Conservation (phyloP, 2,113 vertebrate species). For the Prietella phreatophila region DNA sequence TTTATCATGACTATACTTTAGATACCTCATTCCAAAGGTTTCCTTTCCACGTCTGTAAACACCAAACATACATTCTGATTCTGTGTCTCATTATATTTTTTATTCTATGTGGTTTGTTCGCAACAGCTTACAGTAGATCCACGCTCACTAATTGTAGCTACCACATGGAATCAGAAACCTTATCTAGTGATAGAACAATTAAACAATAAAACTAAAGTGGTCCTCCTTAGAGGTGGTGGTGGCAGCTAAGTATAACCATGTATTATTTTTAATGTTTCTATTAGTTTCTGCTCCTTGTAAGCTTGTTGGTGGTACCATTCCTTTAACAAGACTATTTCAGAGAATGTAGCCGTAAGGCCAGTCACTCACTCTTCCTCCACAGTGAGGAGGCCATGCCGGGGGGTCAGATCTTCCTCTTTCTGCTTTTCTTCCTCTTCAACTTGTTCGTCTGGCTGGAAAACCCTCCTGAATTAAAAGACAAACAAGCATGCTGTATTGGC, state of each 20-base stretch:
- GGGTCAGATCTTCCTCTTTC: slow-evolving; percentile 51
- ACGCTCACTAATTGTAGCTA: background rate
- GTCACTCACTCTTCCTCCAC: slow-evolving; percentile 69
- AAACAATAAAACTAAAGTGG: background rate
- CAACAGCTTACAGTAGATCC: background rate
- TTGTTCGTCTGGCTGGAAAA: background rate
- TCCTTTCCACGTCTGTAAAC: background rate
- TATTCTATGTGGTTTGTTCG: background rate
- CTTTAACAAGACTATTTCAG: background rate
- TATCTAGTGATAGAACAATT: background rate
- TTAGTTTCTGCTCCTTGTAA: background rate
- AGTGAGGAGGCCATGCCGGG: slow-evolving; percentile 59
- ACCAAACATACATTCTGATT: background rate
- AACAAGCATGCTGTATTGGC: background rate
- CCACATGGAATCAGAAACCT: background rate
- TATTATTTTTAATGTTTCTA: background rate
- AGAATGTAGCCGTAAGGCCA: background rate
- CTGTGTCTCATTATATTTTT: background rate
- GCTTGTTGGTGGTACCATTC: background rate
- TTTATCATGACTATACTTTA: background rate
- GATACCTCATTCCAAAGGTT: background rate
- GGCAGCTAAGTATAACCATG: background rate
- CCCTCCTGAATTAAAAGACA: slow-evolving; percentile 2
- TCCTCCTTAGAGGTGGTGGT: background rate
- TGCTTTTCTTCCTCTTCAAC: background rate